Percentiles rank a stretch among this genome's conserved stretches.
These are phyloP conservation scores for Heliconius cydno DNA, from an alignment of 2,888 invertebrate genomes.

Conservation along the genomic window DNA sequence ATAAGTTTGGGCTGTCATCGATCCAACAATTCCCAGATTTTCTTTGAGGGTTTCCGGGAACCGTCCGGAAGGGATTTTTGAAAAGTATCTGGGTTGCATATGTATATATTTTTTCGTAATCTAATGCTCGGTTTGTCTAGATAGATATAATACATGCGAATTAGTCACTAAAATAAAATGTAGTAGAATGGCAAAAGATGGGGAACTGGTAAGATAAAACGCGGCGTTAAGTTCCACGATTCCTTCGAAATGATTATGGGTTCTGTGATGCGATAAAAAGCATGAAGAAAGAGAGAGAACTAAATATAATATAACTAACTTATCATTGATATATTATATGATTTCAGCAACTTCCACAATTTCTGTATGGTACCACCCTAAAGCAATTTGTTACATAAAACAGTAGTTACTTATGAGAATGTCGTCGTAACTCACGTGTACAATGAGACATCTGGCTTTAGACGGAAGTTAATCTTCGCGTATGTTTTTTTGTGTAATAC, in stretches of 20 bases:
- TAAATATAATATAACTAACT: not conserved
- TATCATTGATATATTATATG: slow-evolving; percentile 9
- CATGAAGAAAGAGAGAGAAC: not conserved
- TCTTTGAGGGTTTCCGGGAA: no score
- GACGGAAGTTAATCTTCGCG: slow-evolving; percentile 41
- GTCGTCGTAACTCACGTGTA: slow-evolving; percentile 46
- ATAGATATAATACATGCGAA: no score
- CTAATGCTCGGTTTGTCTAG: no score
- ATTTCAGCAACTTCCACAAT: slow-evolving; percentile 19
- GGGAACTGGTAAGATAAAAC: not conserved
- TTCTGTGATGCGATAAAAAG: not conserved
- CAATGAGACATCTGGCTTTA: slow-evolving; percentile 41
- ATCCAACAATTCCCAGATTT: no score
- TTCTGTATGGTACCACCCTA: slow-evolving; percentile 31
- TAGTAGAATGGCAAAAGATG: not conserved
- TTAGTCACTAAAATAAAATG: no score
- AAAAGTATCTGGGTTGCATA: no score
- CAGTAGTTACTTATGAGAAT: slow-evolving; percentile 48
- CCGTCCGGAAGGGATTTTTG: no score
- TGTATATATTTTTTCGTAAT: no score
- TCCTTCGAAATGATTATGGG: not conserved
- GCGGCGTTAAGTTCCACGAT: not conserved
- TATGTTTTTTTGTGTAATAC: slow-evolving; percentile 32
- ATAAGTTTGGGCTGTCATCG: no score
- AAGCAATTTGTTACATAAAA: slow-evolving; percentile 47